A percentile compares a stretch with the other conserved stretches of the same genome.
phyloP scores from a whole-genome alignment of 2,113 vertebrate species.

The Lepisosteus oculatus region DNA sequence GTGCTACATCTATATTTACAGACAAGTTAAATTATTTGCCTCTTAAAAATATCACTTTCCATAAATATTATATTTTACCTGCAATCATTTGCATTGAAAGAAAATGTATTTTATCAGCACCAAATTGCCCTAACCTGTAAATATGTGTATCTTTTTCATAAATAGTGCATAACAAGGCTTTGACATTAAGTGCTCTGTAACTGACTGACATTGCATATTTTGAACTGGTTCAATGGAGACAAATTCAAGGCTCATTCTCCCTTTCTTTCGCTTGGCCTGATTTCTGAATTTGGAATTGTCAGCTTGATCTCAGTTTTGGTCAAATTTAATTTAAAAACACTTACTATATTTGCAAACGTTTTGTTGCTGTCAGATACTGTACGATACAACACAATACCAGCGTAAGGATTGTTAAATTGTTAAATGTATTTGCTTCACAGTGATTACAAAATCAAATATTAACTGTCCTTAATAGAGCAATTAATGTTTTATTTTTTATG shows the following conservation, averaged over 20 bases:
- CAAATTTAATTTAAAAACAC: too few species aligned
- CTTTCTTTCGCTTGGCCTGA: too few species aligned
- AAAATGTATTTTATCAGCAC: constrained; percentile 39
- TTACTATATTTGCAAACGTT: too few species aligned
- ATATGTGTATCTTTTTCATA: constrained; percentile 7
- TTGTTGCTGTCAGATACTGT: too few species aligned
- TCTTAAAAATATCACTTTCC: not conserved
- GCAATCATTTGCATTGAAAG: constrained; percentile 19
- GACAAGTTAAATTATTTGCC: constrained; percentile 5
- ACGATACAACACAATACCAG: too few species aligned
- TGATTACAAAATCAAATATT: too few species aligned
- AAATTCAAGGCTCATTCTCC: not conserved
- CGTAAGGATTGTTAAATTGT: too few species aligned
- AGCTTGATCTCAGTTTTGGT: too few species aligned
- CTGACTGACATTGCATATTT: not conserved
- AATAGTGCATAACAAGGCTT: not conserved
- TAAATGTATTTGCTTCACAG: too few species aligned
- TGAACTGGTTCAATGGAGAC: not conserved
- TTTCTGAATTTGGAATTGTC: too few species aligned
- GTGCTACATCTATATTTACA: constrained; percentile 5
- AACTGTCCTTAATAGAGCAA: too few species aligned
- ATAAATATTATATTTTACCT: constrained; percentile 15
- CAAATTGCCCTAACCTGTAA: constrained; percentile 23
- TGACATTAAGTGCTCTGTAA: constrained; percentile 1
- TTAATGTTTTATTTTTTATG: too few species aligned